Conservation (phyloP, 2,113 vertebrate species). For the Myanophis thanlyinensis region DNA sequence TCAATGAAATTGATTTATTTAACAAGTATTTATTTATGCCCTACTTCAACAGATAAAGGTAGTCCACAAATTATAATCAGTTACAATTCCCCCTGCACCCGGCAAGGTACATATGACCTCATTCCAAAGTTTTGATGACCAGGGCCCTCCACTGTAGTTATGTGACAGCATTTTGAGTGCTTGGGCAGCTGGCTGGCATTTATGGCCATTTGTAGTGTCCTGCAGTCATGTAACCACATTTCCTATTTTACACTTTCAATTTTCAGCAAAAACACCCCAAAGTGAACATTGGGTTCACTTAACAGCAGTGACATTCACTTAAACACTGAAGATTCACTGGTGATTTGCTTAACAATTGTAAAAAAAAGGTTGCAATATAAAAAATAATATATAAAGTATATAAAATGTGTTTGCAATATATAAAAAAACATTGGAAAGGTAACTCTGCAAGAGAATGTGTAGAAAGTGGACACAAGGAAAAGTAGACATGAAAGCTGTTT, state of each 20-base stretch:
- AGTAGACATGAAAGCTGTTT: not conserved
- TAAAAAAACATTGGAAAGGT: not conserved
- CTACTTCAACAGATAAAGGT: not conserved
- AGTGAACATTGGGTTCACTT: not conserved
- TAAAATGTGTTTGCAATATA: too few species aligned
- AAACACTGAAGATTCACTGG: not conserved
- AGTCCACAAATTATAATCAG: too few species aligned
- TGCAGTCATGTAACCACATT: not conserved
- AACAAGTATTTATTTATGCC: not conserved
- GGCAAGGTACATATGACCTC: too few species aligned
- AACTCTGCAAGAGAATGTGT: not conserved
- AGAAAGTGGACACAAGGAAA: not conserved
- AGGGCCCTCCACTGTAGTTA: too few species aligned
- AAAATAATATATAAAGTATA: too few species aligned
- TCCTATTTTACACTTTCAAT: not conserved
- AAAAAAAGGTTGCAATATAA: too few species aligned
- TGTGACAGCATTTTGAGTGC: too few species aligned
- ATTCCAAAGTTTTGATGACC: too few species aligned
- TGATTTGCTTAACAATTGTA: not conserved
- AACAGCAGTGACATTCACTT: not conserved
- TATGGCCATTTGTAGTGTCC: not conserved
- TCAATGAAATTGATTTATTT: not conserved
- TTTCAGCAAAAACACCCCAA: not conserved
- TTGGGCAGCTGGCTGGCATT: not conserved
- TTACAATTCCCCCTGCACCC: too few species aligned